These are phyloP conservation scores for Phengaris alcon DNA, from an alignment of 2,888 invertebrate species.

Conservation along the genomic window DNA sequence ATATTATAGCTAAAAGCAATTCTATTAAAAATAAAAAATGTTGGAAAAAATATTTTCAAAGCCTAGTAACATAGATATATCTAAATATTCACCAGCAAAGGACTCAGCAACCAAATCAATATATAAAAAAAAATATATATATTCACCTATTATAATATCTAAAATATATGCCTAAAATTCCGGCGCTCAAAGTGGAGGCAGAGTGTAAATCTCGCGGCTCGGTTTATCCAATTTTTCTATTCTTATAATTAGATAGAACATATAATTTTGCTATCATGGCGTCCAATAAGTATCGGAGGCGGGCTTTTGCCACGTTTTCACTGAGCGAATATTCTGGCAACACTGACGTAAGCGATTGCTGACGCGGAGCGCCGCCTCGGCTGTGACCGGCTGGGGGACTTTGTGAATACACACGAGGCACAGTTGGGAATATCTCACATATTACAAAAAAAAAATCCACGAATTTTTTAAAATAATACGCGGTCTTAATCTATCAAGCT, in stretches of 20 bases:
- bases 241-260: slow-evolving; percentile 28
- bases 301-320: slow-evolving; percentile 43
- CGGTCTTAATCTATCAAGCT: slow-evolving; percentile 26
- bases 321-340: slow-evolving; percentile 43
- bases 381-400: slow-evolving; percentile 44
- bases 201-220: slow-evolving; percentile 37
- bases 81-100: too few relatives aligned
- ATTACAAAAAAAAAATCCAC: background rate
- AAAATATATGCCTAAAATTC: background rate
- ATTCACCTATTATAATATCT: too few relatives aligned
- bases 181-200: slow-evolving; percentile 11
- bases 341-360: slow-evolving; percentile 44
- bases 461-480: background rate
- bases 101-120: too few relatives aligned
- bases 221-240: slow-evolving; percentile 28
- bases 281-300: slow-evolving; percentile 36
- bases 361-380: slow-evolving; percentile 41
- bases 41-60: too few relatives aligned
- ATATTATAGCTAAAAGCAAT: too few relatives aligned
- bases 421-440: background rate
- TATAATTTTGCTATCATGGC: slow-evolving; percentile 29
- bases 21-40: too few relatives aligned
- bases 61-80: too few relatives aligned
- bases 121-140: too few relatives aligned
- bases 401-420: slow-evolving; percentile 37